Conservation (phyloP, 2,888 invertebrate genomes). For the Therioaphis trifolii region DNA sequence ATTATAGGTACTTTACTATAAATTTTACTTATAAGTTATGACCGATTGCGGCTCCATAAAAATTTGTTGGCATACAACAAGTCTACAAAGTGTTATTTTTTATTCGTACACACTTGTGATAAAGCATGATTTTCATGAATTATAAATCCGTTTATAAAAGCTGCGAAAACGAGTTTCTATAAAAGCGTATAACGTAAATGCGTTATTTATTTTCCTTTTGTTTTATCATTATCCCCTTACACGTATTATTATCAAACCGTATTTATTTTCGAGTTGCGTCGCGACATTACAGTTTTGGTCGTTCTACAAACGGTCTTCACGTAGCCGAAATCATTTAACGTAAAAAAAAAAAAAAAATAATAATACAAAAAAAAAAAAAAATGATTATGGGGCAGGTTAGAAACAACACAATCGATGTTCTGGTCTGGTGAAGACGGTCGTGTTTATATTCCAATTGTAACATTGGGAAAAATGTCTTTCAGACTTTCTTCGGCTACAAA, state of each 20-base stretch:
- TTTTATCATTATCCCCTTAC: not conserved
- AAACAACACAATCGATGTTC: conserved; percentile 51
- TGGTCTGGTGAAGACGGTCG: conserved; percentile 31
- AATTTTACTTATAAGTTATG: conserved; percentile 4
- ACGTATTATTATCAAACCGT: not conserved
- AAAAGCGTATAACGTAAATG: not conserved
- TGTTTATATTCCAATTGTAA: conserved; percentile 33
- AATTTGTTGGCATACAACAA: not conserved
- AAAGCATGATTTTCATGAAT: not conserved
- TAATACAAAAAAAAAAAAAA: not conserved
- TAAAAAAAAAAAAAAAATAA: conserved; percentile 11
- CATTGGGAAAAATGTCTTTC: conserved; percentile 39
- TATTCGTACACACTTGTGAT: not conserved
- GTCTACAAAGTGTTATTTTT: not conserved
- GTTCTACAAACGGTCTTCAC: conserved; percentile 1
- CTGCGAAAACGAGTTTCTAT: not conserved
- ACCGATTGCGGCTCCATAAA: not conserved
- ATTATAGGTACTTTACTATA: conserved; percentile 4
- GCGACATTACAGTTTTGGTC: conserved; percentile 16
- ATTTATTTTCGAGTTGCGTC: not conserved
- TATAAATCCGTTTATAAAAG: not conserved
- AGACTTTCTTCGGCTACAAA: conserved; percentile 22
- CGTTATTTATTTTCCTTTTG: not conserved
- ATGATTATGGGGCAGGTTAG: conserved; percentile 27
- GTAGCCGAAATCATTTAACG: conserved; percentile 3